phyloP scores from a whole-genome alignment of 2,888 invertebrate genomes.

The Pollenia griseotomentosa region DNA sequence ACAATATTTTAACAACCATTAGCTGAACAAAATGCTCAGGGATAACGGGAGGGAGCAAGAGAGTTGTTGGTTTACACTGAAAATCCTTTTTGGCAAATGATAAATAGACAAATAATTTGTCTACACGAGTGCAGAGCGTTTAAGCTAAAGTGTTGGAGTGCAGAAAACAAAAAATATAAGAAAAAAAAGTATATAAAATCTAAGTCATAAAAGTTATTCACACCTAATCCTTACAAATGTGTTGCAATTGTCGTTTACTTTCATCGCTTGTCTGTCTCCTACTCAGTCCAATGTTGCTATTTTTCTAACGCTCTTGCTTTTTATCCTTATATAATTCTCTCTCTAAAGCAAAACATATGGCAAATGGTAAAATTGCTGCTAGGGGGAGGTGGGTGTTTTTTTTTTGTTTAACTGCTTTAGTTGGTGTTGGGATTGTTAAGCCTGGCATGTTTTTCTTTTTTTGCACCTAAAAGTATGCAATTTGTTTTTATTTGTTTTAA shows the following conservation, averaged over 20 bases:
- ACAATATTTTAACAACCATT: constrained; percentile 39
- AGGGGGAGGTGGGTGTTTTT: neutral
- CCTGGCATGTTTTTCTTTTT: constrained; percentile 48
- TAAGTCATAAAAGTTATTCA: constrained; percentile 72
- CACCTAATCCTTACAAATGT: constrained; percentile 72
- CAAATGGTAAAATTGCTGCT: constrained; percentile 1
- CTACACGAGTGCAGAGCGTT: constrained; percentile 34
- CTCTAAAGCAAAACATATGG: constrained; percentile 46
- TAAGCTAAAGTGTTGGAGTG: constrained; percentile 44
- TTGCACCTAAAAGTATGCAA: constrained; percentile 70
- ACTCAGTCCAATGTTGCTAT: constrained; percentile 12
- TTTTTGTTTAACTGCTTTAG: neutral
- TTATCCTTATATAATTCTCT: neutral
- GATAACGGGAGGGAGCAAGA: neutral
- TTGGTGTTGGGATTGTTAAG: constrained; percentile 20
- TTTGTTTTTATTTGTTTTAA: constrained; percentile 69
- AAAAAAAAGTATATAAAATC: constrained; percentile 59
- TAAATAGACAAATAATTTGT: constrained; percentile 67
- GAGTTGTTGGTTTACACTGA: constrained; percentile 7
- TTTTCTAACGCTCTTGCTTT: neutral
- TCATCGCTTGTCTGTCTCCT: constrained; percentile 55
- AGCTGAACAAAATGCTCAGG: neutral
- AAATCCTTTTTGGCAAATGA: constrained; percentile 66
- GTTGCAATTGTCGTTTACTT: constrained; percentile 69
- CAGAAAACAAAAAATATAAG: constrained; percentile 8